Conservation (phyloP, 2,888 invertebrate genomes). For the Hirtodrosophila alboralis region DNA sequence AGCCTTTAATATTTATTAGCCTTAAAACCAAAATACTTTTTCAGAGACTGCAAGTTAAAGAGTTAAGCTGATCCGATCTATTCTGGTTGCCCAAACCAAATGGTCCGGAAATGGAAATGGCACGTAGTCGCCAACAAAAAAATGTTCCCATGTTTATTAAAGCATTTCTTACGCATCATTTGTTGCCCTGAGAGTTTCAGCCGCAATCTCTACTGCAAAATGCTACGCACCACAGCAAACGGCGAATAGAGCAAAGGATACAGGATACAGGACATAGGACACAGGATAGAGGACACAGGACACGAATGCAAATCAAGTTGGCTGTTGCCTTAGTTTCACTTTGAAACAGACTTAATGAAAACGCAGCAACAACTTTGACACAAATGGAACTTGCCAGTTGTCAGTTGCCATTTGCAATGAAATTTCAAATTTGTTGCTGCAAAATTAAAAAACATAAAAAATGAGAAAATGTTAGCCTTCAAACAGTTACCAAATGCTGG, state of each 20-base stretch:
- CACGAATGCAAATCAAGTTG: conserved; percentile 41
- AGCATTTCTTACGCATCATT: conserved; percentile 77
- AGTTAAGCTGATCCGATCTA: conserved; percentile 56
- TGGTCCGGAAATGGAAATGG: conserved; percentile 59
- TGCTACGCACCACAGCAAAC: background rate
- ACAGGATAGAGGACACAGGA: conserved; percentile 11
- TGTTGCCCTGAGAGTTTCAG: conserved; percentile 42
- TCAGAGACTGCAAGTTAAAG: conserved; percentile 55
- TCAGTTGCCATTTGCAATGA: conserved; percentile 10
- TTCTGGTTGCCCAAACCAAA: conserved; percentile 41
- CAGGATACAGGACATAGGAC: background rate
- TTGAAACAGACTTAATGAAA: conserved; percentile 54
- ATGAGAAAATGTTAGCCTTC: background rate
- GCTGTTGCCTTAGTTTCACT: conserved; percentile 5
- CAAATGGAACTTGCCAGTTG: conserved; percentile 39
- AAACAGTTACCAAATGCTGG: background rate
- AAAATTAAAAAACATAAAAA: background rate
- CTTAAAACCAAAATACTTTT: conserved; percentile 54
- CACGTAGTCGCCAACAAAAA: conserved; percentile 8
- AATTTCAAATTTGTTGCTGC: conserved; percentile 22
- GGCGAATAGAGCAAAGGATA: background rate
- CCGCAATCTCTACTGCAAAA: conserved; percentile 9
- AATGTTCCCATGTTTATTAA: conserved; percentile 57
- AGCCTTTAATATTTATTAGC: conserved; percentile 74
- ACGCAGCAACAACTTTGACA: conserved; percentile 46